phyloP scores from a whole-genome alignment of 2,888 invertebrate genomes.

The Sminthurides aquaticus region DNA sequence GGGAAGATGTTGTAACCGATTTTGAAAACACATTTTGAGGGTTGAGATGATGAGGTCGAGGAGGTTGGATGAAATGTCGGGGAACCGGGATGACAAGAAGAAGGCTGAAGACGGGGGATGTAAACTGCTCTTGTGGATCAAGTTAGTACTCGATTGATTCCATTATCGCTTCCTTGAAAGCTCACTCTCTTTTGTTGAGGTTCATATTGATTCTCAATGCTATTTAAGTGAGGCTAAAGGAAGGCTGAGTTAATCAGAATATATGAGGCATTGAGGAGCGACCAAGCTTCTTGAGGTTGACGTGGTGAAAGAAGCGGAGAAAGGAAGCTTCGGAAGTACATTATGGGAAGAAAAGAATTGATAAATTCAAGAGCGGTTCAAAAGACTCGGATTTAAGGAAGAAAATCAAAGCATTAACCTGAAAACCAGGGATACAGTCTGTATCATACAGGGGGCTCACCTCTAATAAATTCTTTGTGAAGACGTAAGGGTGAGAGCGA shows the following conservation, averaged over 20 bases:
- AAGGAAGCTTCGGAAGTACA: background rate
- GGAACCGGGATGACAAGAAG: background rate
- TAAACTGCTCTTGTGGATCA: too few species aligned
- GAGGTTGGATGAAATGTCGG: background rate
- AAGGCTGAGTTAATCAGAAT: background rate
- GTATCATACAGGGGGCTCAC: too few species aligned
- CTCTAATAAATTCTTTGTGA: background rate
- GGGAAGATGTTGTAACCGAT: background rate
- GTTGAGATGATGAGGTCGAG: background rate
- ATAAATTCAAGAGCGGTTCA: background rate
- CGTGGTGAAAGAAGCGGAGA: background rate
- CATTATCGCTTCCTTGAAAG: background rate
- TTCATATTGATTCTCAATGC: background rate
- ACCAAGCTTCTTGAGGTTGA: too few species aligned
- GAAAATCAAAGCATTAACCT: background rate
- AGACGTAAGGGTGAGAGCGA: background rate
- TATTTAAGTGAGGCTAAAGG: background rate
- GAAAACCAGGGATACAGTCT: too few species aligned
- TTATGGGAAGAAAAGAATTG: background rate
- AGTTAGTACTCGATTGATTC: background rate
- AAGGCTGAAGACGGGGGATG: background rate
- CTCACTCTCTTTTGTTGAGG: background rate
- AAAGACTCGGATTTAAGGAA: background rate
- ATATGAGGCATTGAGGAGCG: too few species aligned
- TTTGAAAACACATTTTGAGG: background rate